A percentile compares a stretch with the other conserved stretches of the same genome.
phyloP scores from a whole-genome alignment of 2,888 invertebrate genomes.

The Lasioglossum villosulum region DNA sequence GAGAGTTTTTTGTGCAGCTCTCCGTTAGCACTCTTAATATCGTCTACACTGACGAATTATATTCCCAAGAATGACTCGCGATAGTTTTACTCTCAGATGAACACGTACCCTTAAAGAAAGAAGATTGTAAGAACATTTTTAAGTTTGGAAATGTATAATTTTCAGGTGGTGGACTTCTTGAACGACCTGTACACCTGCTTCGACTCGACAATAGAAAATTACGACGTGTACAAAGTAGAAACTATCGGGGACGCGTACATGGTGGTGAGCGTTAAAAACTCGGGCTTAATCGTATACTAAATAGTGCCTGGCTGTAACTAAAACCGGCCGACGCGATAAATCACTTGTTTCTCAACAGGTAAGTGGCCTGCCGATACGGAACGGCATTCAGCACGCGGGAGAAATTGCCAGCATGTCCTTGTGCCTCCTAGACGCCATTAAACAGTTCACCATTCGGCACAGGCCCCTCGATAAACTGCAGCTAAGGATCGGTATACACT shows the following conservation, averaged over 20 bases:
- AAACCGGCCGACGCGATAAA: constrained; percentile 7
- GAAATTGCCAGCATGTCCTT: constrained; percentile 98
- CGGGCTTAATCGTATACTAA: not conserved
- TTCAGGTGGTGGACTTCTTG: constrained; percentile 95
- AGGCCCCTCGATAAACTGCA: constrained; percentile 93
- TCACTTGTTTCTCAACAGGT: constrained; percentile 85
- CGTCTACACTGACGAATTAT: too few relatives aligned
- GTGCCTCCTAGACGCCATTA: constrained; percentile 92
- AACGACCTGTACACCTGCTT: constrained; percentile 98
- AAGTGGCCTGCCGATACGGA: constrained; percentile 94
- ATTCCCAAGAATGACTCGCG: too few relatives aligned
- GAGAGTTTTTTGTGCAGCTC: too few relatives aligned
- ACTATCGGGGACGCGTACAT: constrained; percentile 97
- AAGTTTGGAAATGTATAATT: constrained; percentile 45
- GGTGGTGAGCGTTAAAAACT: constrained; percentile 88
- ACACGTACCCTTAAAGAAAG: not conserved
- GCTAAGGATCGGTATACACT: constrained; percentile 96
- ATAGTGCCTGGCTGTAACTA: not conserved
- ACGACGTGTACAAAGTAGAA: constrained; percentile 97
- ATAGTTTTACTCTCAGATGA: too few relatives aligned
- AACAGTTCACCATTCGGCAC: constrained; percentile 95
- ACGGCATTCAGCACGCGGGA: constrained; percentile 95
- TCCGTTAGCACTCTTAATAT: too few relatives aligned
- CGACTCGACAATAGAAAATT: constrained; percentile 96
- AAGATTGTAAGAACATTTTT: not conserved